phyloP scores from a whole-genome alignment of 2,113 vertebrate species.

The Dasypus novemcinctus region DNA sequence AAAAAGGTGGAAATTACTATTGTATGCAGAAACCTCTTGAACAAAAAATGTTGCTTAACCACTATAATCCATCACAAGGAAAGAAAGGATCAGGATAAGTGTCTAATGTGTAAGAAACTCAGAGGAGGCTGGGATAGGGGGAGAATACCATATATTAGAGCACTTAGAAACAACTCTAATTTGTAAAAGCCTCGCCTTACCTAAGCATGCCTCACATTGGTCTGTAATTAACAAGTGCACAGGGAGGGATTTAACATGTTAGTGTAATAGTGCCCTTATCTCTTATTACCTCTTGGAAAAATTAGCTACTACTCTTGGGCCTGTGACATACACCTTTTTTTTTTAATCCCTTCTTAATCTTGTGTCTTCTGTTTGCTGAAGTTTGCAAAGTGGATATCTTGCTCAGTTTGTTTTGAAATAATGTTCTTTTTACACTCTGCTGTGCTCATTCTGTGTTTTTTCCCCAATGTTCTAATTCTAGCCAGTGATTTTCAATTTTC shows the following conservation, averaged over 20 bases:
- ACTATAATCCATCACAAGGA: not conserved
- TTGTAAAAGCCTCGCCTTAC: not conserved
- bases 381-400: not conserved
- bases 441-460: not conserved
- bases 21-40: conserved; percentile 28
- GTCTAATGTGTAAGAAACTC: conserved; percentile 1
- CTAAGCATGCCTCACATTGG: not conserved
- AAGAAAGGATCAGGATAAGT: not conserved
- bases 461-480: conserved; percentile 50
- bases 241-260: not conserved
- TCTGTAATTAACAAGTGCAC: not conserved
- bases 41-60: not conserved
- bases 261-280: not conserved
- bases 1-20: not conserved
- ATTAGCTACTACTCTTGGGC: not conserved
- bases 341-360: not conserved
- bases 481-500: not conserved
- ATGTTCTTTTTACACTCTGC: not conserved
- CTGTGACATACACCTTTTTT: not conserved
- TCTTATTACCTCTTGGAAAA: not conserved
- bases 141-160: not conserved
- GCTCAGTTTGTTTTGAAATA: conserved; percentile 57
- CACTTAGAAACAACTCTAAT: not conserved
- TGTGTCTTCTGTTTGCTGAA: not conserved
- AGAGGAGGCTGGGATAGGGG: not conserved